Conservation (phyloP, 1,140 invertebrate genomes). For the Drosophila lowei region DNA sequence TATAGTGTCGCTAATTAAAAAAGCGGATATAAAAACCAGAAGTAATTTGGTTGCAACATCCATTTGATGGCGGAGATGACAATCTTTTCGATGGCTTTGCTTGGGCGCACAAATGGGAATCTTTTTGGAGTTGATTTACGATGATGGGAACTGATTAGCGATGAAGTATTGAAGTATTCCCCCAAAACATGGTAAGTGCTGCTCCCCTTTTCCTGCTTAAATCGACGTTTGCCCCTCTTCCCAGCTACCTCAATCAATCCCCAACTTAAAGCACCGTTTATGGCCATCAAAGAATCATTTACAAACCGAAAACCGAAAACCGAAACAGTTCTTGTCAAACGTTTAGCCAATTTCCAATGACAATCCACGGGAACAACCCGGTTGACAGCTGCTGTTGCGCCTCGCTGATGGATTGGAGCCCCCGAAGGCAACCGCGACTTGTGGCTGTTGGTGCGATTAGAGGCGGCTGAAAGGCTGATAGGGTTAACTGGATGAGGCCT, state of each 20-base stretch:
- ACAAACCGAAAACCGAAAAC: slow-evolving; percentile 21
- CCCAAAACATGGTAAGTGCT: too few species aligned
- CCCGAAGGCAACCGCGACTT: slow-evolving; percentile 42
- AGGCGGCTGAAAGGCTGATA: slow-evolving; percentile 14
- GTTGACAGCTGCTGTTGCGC: slow-evolving; percentile 61
- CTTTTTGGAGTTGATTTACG: slow-evolving; percentile 33
- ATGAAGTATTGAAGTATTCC: not conserved
- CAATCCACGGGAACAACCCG: slow-evolving; percentile 44
- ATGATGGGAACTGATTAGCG: slow-evolving; percentile 25
- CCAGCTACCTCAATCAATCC: slow-evolving; percentile 34
- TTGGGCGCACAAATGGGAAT: slow-evolving; percentile 20
- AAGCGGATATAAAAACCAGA: slow-evolving; percentile 34
- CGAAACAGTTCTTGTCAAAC: slow-evolving; percentile 44
- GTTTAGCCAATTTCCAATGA: slow-evolving; percentile 60
- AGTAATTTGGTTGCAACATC: slow-evolving; percentile 39
- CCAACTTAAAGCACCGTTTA: slow-evolving; percentile 32
- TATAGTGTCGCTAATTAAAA: slow-evolving; percentile 71
- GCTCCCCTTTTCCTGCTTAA: slow-evolving; percentile 8
- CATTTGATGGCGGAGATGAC: slow-evolving; percentile 18
- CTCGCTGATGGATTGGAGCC: slow-evolving; percentile 67
- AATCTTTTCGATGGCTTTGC: too few species aligned
- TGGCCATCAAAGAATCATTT: slow-evolving; percentile 54
- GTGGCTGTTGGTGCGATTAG: slow-evolving; percentile 61
- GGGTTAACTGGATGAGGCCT: slow-evolving; percentile 26
- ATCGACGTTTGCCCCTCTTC: slow-evolving; percentile 3